Percentiles rank a stretch among this genome's conserved stretches.
Conservation (phyloP, 2,797 vertebrate genomes). For the Chrysocyon brachyurus region DNA sequence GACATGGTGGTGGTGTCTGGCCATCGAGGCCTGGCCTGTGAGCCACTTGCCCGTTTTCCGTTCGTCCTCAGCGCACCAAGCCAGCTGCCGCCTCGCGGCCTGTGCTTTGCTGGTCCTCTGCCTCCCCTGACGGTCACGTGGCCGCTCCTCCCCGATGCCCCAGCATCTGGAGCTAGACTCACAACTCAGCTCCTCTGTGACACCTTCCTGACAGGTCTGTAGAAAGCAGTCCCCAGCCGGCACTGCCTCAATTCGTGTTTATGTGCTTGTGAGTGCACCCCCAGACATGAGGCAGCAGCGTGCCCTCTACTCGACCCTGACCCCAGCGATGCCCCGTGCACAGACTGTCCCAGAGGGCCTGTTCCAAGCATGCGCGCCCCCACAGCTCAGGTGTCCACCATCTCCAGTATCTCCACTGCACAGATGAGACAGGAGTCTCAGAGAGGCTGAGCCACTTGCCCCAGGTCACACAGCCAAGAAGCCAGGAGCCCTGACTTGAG, state of each 20-base stretch:
- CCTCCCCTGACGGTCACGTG: neutral
- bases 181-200: neutral
- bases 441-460: neutral
- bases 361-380: neutral
- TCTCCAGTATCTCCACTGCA: neutral
- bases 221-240: rapidly evolving
- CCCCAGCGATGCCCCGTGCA: neutral
- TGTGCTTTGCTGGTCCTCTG: neutral
- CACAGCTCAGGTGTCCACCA: neutral
- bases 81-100: neutral
- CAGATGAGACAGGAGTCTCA: neutral
- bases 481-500: neutral
- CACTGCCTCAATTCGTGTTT: no score
- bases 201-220: neutral
- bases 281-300: neutral
- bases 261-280: neutral
- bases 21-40: neutral
- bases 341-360: neutral
- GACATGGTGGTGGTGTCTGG: no score
- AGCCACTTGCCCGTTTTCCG: neutral
- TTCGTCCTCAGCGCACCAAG: neutral
- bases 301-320: neutral
- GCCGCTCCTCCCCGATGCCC: neutral
- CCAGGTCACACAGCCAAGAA: neutral
- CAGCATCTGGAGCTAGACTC: neutral